These are phyloP conservation scores for Channa striata DNA, from an alignment of 2,797 vertebrate species.

Conservation along the genomic window DNA sequence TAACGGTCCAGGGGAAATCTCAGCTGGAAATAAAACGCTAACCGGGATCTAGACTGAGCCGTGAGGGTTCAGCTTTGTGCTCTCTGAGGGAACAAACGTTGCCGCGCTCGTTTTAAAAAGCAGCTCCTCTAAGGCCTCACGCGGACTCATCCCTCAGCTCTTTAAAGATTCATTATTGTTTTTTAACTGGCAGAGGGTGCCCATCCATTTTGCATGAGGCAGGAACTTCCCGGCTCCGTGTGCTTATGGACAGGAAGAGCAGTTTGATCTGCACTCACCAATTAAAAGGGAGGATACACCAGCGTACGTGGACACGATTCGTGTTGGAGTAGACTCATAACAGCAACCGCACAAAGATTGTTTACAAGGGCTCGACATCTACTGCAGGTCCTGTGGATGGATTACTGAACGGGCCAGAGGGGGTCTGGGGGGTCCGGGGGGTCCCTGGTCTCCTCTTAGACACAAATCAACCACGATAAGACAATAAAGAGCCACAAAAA, in stretches of 20 bases:
- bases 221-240: conserved; percentile 42
- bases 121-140: conserved; percentile 10
- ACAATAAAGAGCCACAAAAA: no score
- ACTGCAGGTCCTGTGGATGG: no score
- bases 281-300: background rate
- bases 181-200: conserved; percentile 50
- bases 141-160: conserved; percentile 18
- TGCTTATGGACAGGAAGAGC: conserved; percentile 21
- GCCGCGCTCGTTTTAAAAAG: background rate
- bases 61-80: background rate
- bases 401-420: no score
- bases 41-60: conserved; percentile 13
- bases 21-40: conserved; percentile 15
- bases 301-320: background rate
- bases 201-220: conserved; percentile 62
- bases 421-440: no score
- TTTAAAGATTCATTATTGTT: conserved; percentile 70
- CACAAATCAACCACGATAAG: no score
- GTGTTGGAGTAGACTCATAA: fast-evolving
- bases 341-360: no score
- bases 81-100: background rate
- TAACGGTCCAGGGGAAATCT: conserved; percentile 22
- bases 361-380: background rate
- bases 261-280: background rate
- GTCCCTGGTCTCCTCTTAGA: no score